Evolutionary conservation across 2,113 vertebrate genomes (phyloP).

Genomic region (Todiramphus chloris): DNA sequence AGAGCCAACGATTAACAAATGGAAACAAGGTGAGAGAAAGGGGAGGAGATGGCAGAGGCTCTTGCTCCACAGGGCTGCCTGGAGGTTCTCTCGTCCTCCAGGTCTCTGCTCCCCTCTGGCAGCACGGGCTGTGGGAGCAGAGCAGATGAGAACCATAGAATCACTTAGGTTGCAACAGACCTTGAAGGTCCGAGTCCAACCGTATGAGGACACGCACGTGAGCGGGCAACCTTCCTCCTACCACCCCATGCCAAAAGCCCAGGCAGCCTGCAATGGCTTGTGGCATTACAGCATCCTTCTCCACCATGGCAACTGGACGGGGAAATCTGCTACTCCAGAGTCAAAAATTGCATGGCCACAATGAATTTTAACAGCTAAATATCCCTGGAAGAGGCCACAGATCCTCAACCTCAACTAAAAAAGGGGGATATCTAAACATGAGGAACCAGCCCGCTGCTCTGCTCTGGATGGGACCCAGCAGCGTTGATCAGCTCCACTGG

Average conservation of each 20-base stretch:
- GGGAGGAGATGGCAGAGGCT: background rate
- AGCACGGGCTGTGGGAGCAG: background rate
- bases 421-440: background rate
- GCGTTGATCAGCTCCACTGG: fast-evolving
- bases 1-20: background rate
- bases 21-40: background rate
- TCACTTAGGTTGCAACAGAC: background rate
- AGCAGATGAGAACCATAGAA: background rate
- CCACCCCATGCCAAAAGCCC: background rate
- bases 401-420: background rate
- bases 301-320: background rate
- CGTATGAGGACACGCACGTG: fast-evolving
- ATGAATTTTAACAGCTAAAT: background rate
- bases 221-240: background rate
- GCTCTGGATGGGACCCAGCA: background rate
- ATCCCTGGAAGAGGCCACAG: background rate
- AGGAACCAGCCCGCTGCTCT: background rate
- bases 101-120: background rate
- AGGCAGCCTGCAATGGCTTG: fast-evolving
- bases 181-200: background rate
- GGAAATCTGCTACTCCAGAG: background rate
- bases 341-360: background rate
- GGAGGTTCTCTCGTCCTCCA: background rate
- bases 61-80: background rate
- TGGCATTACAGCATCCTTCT: background rate